Conservation (phyloP, 2,113 vertebrate genomes). For the Sphaerodactylus townsendi region DNA sequence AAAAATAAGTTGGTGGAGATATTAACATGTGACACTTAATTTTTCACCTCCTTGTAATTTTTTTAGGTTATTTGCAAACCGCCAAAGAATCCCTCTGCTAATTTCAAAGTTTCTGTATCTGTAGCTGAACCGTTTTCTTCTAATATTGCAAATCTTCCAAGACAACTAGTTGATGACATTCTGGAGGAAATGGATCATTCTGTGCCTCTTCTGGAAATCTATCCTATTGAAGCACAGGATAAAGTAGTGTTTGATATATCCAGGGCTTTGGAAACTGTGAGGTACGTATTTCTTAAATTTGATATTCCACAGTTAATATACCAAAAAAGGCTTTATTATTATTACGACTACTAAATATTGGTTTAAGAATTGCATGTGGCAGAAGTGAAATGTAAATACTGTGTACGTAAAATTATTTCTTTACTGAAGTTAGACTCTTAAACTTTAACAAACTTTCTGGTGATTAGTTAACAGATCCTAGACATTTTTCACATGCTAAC, state of each 20-base stretch:
- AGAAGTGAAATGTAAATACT: neutral
- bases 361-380: neutral
- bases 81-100: conserved; percentile 44
- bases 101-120: conserved; percentile 61
- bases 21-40: neutral
- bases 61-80: conserved; percentile 61
- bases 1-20: neutral
- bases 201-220: conserved; percentile 65
- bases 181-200: conserved; percentile 66
- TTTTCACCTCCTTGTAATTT: neutral
- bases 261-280: conserved; percentile 65
- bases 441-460: neutral
- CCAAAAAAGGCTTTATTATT: neutral
- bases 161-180: conserved; percentile 59
- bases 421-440: neutral
- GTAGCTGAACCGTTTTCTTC: conserved; percentile 70
- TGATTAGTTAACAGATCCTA: neutral
- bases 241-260: conserved; percentile 52
- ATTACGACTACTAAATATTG: neutral
- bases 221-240: conserved; percentile 63
- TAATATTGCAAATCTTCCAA: conserved; percentile 66
- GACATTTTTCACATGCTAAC: neutral
- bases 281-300: conserved; percentile 47
- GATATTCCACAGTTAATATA: neutral
- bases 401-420: neutral